These are phyloP conservation scores for Atrina japonica DNA, from an alignment of 2,888 invertebrate species.

Conservation along the genomic window DNA sequence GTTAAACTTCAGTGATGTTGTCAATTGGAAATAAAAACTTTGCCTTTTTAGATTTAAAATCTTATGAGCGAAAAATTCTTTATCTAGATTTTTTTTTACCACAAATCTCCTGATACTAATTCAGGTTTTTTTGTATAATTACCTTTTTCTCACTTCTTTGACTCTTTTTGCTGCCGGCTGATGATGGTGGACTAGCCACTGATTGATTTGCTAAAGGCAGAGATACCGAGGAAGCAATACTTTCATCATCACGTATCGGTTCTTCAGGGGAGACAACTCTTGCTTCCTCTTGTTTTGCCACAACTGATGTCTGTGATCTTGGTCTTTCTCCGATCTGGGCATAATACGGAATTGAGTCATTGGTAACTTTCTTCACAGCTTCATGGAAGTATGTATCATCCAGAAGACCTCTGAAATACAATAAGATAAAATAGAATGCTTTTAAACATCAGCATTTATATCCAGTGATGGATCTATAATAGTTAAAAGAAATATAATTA, in stretches of 20 bases:
- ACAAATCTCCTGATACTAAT: too few species aligned
- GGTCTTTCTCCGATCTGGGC: conserved; percentile 68
- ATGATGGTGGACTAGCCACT: conserved; percentile 26
- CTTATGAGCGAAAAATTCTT: too few species aligned
- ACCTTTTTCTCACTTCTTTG: conserved; percentile 28
- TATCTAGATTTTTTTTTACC: too few species aligned
- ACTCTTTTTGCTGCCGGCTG: conserved; percentile 34
- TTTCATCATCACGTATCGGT: conserved; percentile 16
- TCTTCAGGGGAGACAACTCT: conserved; percentile 19
- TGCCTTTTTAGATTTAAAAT: too few species aligned
- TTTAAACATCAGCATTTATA: too few species aligned
- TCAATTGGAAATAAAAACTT: too few species aligned
- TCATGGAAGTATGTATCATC: conserved; percentile 78
- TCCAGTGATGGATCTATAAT: too few species aligned
- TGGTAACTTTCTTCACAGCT: conserved; percentile 68
- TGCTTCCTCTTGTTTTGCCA: neutral
- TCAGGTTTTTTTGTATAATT: neutral
- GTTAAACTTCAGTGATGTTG: too few species aligned
- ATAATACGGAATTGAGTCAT: conserved; percentile 78
- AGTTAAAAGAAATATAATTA: too few species aligned
- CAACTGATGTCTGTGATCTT: neutral
- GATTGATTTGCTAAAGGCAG: conserved; percentile 15
- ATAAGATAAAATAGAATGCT: too few species aligned
- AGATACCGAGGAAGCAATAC: conserved; percentile 29
- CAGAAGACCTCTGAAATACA: conserved; percentile 71